Evolutionary conservation across 2,113 vertebrate genomes (phyloP).

Genomic region (Falcunculus frontatus): DNA sequence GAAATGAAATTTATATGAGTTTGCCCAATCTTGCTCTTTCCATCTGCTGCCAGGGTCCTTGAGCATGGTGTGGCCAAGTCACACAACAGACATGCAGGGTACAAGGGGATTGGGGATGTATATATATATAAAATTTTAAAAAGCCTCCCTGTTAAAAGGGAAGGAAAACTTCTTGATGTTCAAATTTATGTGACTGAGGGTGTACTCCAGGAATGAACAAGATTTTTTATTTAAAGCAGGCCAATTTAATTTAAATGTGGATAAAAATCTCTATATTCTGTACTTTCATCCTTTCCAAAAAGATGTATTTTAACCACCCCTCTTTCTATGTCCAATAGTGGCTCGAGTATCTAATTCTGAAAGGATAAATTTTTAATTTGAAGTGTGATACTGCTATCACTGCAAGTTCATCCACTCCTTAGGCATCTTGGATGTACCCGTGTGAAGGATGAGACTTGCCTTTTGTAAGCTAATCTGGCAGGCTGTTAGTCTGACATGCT

Average conservation of each 20-base stretch:
- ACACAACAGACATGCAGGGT: background rate
- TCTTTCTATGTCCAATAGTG: background rate
- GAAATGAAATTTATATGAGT: background rate
- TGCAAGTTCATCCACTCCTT: background rate
- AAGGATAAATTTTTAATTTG: background rate
- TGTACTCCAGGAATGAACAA: background rate
- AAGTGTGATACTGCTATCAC: background rate
- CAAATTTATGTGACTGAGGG: background rate
- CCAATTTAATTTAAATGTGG: background rate
- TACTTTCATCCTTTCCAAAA: background rate
- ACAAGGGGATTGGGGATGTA: rapidly evolving
- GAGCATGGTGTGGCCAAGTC: background rate
- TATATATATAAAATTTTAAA: background rate
- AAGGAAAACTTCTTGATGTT: background rate
- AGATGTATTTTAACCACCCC: background rate
- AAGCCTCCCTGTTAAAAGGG: background rate
- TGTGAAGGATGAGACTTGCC: background rate
- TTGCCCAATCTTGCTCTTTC: background rate
- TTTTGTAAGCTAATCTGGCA: background rate
- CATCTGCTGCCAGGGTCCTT: background rate
- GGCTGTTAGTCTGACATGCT: background rate
- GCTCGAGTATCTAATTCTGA: background rate
- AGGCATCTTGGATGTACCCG: background rate
- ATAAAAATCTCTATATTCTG: background rate
- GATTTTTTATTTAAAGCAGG: background rate